Base-by-base conservation (phyloP, 2,113 vertebrate species). In the Osmerus eperlanus region DNA sequence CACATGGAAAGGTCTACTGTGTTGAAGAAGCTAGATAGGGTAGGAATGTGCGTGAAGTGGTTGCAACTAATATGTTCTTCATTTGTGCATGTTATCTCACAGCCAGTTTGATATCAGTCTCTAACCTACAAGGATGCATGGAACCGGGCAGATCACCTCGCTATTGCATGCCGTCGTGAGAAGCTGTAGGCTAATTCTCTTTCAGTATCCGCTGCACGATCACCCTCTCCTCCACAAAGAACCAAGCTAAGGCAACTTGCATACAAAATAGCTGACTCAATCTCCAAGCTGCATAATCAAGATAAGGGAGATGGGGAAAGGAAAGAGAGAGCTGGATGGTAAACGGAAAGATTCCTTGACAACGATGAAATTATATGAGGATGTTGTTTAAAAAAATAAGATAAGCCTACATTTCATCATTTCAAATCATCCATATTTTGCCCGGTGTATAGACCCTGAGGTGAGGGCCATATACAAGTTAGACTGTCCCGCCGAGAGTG, bases 201-300 rank as follows among this genome's bases (percentile, higher is more conserved):
- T 87, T 93, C 90, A 81, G 90, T 91, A 92, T 87, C 91, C 89
- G 71, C 86, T 6, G 90, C 92, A 89, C 92, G 84, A 89, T 89
- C 91, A 80, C 89, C 63, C 83, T 82, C 81, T 82, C 88, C 85
- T 83, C 84, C 75, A 88, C 90, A 91, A 88, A 91, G 90, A 92
- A 87, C 82, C 89, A 87, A 90, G 91, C 92, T 91, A 87, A 87
- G 89, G 91, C 93, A 92, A 87, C 84, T 89, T 87, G 91, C 90
- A 90, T 90, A 89, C 93, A 93, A 94, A 94, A 93, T 89, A 94
- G 94, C 93, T 93, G 94, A 91, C 94, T 95, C 93, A 92, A 94
- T 92, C 93, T 92, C 92, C 89, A 90, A 87, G 90, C 93, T 92
- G 93, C 89, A 93, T 91, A 93, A 93, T 93, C 92, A 92, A 91